Evolutionary conservation across 2,888 invertebrate species (phyloP).

Genomic region (Melieria picta): DNA sequence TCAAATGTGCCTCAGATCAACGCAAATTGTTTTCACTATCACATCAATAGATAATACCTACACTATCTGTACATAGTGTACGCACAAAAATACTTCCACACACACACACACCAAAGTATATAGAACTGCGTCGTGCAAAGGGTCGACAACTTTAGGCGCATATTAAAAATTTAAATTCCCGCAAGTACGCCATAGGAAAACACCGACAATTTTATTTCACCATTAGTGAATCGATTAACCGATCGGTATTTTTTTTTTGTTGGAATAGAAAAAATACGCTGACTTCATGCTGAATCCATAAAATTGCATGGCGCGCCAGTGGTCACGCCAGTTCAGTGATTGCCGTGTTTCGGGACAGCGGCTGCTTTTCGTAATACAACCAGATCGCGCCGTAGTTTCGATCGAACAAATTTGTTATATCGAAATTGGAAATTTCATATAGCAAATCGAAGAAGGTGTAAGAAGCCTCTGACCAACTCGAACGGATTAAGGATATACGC

Average conservation of each 20-base stretch:
- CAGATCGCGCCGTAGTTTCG: neutral
- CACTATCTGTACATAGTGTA: too few relatives aligned
- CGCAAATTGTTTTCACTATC: too few relatives aligned
- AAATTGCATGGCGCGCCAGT: conserved; percentile 29
- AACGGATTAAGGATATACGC: neutral
- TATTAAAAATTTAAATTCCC: too few relatives aligned
- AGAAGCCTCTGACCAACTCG: too few relatives aligned
- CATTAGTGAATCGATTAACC: conserved; percentile 14
- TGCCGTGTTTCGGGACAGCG: conserved; percentile 29
- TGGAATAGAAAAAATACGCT: conserved; percentile 23
- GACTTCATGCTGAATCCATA: conserved; percentile 33
- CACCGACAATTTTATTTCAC: too few relatives aligned
- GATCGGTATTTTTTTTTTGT: conserved; percentile 7
- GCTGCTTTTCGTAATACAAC: neutral
- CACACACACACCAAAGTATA: too few relatives aligned
- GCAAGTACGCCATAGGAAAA: too few relatives aligned
- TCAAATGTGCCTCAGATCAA: too few relatives aligned
- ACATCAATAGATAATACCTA: too few relatives aligned
- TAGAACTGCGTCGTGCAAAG: too few relatives aligned
- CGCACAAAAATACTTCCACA: too few relatives aligned
- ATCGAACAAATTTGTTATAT: conserved; percentile 25
- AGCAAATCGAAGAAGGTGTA: conserved; percentile 12
- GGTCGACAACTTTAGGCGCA: too few relatives aligned
- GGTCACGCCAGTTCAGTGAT: conserved; percentile 30
- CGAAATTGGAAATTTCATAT: conserved; percentile 40